Evolutionary conservation across 2,113 vertebrate genomes (phyloP).

Genomic region (Pao palembangensis): DNA sequence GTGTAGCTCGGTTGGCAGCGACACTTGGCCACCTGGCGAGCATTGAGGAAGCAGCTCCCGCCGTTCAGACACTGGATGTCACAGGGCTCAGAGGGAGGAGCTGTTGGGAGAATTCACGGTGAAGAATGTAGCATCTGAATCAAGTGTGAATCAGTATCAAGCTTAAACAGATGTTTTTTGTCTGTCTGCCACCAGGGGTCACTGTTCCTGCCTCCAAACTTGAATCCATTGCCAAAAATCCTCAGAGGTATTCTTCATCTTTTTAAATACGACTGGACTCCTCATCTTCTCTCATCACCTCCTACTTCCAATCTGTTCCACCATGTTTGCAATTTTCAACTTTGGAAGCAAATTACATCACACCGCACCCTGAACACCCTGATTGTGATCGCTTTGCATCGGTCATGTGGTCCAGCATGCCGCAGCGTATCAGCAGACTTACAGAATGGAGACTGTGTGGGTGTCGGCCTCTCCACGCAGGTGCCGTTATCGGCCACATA

Average conservation of each 20-base stretch:
- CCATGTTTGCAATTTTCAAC: no score
- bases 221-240: no score
- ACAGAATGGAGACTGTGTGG: slow-evolving; percentile 83
- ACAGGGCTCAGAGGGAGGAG: slow-evolving; percentile 79
- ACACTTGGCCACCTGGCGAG: slow-evolving; percentile 89
- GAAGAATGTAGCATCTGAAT: neutral
- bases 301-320: no score
- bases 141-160: no score
- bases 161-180: neutral
- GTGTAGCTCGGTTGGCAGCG: slow-evolving; percentile 91
- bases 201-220: no score
- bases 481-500: slow-evolving; percentile 88
- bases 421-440: slow-evolving; percentile 33
- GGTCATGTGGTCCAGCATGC: no score
- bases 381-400: no score
- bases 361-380: no score
- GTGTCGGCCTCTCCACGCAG: slow-evolving; percentile 80
- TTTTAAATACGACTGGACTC: no score
- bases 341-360: no score
- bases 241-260: no score
- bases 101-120: slow-evolving; percentile 42
- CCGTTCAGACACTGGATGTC: slow-evolving; percentile 86
- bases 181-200: neutral
- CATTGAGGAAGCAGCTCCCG: slow-evolving; percentile 91
- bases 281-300: no score